These are phyloP conservation scores for Larimichthys crocea DNA, from an alignment of 2,113 vertebrate species.

Conservation along the genomic window DNA sequence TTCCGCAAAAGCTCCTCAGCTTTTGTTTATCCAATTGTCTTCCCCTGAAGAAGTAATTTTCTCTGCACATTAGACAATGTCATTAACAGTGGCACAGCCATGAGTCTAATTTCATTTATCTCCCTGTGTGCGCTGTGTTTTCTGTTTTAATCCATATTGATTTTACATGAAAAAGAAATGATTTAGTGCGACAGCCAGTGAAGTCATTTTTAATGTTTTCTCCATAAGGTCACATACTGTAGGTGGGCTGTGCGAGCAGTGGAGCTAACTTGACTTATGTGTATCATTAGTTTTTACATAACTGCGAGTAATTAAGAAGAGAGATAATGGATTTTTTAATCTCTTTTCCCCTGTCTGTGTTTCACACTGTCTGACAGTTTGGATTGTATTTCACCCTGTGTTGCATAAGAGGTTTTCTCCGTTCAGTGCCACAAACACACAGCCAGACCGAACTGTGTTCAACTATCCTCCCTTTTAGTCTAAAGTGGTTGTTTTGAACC, in stretches of 20 bases:
- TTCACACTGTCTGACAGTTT: conserved; percentile 18
- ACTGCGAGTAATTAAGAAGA: conserved; percentile 57
- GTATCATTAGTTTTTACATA: conserved; percentile 39
- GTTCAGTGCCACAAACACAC: conserved; percentile 21
- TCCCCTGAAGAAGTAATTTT: conserved; percentile 51
- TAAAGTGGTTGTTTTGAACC: conserved; percentile 3
- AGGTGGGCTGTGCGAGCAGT: conserved; percentile 41
- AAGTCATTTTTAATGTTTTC: conserved; percentile 5
- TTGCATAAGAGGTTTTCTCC: conserved; percentile 32
- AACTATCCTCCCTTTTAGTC: not conserved
- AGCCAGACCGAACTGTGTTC: not conserved
- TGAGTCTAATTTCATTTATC: conserved; percentile 46
- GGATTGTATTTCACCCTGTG: conserved; percentile 19
- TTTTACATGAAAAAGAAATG: conserved; percentile 20
- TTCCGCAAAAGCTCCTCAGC: conserved; percentile 22
- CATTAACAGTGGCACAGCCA: conserved; percentile 37
- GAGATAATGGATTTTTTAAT: conserved; percentile 58
- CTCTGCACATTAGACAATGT: conserved; percentile 46
- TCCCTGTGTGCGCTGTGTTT: conserved; percentile 29
- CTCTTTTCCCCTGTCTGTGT: conserved; percentile 42
- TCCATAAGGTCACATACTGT: conserved; percentile 14
- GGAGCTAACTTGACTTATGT: conserved; percentile 36
- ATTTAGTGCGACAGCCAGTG: not conserved
- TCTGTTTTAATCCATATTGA: conserved; percentile 36
- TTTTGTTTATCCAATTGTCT: conserved; percentile 51